These are phyloP conservation scores for Asobara japonica DNA, from an alignment of 1,140 invertebrate genomes.

Conservation along the genomic window DNA sequence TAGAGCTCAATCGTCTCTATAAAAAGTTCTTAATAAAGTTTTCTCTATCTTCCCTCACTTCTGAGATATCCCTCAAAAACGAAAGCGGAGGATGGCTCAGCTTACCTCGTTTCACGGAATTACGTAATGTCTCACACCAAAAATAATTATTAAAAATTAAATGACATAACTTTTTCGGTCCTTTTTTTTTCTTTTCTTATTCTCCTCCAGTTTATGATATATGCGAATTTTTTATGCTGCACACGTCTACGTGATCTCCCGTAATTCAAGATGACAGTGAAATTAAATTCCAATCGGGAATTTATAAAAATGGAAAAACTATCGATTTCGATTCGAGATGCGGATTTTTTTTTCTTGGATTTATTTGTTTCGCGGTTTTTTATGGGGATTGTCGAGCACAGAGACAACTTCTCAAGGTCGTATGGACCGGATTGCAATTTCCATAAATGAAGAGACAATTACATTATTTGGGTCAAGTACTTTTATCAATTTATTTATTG, in stretches of 20 bases:
- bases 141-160: no score
- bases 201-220: neutral
- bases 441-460: slow-evolving; percentile 9
- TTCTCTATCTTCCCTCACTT: no score
- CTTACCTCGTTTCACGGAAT: no score
- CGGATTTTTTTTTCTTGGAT: neutral
- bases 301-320: neutral
- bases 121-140: no score
- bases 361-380: neutral
- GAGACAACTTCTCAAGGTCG: neutral
- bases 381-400: neutral
- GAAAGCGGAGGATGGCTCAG: no score
- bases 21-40: no score
- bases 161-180: neutral
- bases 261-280: neutral
- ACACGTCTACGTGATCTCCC: neutral
- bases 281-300: neutral
- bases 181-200: neutral
- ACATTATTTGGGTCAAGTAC: neutral
- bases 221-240: neutral
- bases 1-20: no score
- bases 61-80: no score
- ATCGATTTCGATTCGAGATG: neutral
- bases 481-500: neutral
- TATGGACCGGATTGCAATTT: neutral